Percentiles rank a stretch among this genome's conserved stretches.
Conservation (phyloP, 2,888 invertebrate genomes). For the Helleia helle region DNA sequence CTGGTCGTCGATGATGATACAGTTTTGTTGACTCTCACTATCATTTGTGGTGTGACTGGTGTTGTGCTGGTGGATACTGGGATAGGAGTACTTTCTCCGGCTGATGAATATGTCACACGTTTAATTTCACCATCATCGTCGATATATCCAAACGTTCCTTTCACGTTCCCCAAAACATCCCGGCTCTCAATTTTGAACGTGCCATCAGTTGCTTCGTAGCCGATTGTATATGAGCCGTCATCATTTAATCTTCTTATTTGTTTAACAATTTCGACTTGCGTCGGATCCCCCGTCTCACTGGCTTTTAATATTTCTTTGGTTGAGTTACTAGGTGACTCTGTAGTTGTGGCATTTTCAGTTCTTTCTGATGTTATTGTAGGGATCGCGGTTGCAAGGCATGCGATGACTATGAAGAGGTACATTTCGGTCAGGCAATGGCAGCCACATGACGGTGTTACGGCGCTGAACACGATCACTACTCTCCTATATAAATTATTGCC, state of each 20-base stretch:
- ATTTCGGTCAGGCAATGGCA: slow-evolving; percentile 53
- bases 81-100: slow-evolving; percentile 60
- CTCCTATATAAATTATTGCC: slow-evolving; percentile 70
- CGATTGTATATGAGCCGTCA: slow-evolving; percentile 89
- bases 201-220: slow-evolving; percentile 89
- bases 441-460: slow-evolving; percentile 63
- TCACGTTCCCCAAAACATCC: slow-evolving; percentile 85
- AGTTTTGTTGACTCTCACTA: slow-evolving; percentile 61
- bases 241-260: slow-evolving; percentile 86
- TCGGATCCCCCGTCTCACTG: slow-evolving; percentile 78
- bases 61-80: slow-evolving; percentile 48
- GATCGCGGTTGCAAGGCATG: slow-evolving; percentile 37
- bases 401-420: slow-evolving; percentile 50
- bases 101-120: slow-evolving; percentile 81
- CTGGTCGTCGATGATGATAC: slow-evolving; percentile 71
- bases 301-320: slow-evolving; percentile 73
- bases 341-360: slow-evolving; percentile 27
- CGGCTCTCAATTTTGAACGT: slow-evolving; percentile 89
- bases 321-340: slow-evolving; percentile 33
- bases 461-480: slow-evolving; percentile 45
- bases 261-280: slow-evolving; percentile 84
- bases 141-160: slow-evolving; percentile 88
- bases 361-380: slow-evolving; percentile 24
- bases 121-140: slow-evolving; percentile 85
- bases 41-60: slow-evolving; percentile 55